Percentiles rank a stretch among this genome's conserved stretches.
Evolutionary conservation across 2,113 vertebrate species (phyloP).

Genomic region (Bubo scandiacus): DNA sequence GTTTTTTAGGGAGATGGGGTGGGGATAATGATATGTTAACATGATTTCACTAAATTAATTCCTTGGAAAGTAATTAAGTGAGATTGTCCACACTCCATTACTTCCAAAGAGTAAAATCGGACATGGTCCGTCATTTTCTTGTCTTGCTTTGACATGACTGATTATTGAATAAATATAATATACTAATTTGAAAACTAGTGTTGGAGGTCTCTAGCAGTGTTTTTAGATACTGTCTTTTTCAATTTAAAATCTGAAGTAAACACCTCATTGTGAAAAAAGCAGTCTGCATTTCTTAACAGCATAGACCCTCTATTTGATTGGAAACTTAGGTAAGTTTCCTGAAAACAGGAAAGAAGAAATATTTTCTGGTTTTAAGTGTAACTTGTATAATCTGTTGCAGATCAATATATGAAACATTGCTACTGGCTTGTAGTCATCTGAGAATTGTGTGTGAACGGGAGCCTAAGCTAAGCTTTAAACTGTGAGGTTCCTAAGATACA

Average conservation of each 20-base stretch:
- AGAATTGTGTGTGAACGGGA: neutral
- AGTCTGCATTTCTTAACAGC: neutral
- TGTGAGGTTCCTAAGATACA: neutral
- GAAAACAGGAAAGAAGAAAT: neutral
- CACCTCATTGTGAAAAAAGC: neutral
- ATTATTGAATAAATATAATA: neutral
- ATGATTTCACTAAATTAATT: slow-evolving; percentile 21
- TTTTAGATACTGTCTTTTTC: neutral
- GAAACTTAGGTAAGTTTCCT: neutral
- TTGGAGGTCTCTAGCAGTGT: neutral
- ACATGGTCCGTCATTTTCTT: neutral
- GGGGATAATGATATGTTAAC: slow-evolving; percentile 25
- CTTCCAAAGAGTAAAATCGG: neutral
- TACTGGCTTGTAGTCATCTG: neutral
- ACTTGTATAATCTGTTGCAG: neutral
- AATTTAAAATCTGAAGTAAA: neutral
- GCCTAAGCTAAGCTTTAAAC: neutral
- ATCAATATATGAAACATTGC: neutral
- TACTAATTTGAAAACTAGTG: neutral
- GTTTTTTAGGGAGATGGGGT: neutral
- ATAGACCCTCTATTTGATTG: neutral
- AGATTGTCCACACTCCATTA: neutral
- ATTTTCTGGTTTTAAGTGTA: neutral
- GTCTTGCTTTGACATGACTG: slow-evolving; percentile 18
- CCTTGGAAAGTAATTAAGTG: slow-evolving; percentile 17